Evolutionary conservation across 2,888 invertebrate genomes (phyloP).

Genomic region (Leptothorax acervorum): DNA sequence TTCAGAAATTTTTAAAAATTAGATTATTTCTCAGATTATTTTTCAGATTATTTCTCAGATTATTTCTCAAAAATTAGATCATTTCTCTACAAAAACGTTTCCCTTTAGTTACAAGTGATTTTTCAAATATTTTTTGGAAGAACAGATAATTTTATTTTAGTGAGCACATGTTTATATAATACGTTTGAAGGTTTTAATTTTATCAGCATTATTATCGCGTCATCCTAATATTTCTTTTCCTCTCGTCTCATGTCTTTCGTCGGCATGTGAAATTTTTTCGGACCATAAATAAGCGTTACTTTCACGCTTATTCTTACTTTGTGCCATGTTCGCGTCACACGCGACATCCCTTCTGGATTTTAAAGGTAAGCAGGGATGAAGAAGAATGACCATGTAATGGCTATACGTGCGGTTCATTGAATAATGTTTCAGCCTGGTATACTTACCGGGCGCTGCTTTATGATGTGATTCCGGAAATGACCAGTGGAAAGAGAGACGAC

Average conservation of each 20-base stretch:
- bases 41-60: too few relatives aligned
- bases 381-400: slow-evolving; percentile 15
- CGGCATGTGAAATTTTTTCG: slow-evolving; percentile 3
- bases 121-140: background rate
- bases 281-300: slow-evolving; percentile 37
- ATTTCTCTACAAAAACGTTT: background rate
- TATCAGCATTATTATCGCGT: background rate
- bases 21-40: background rate
- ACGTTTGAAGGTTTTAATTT: slow-evolving; percentile 8
- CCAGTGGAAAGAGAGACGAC: background rate
- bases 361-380: slow-evolving; percentile 35
- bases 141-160: background rate
- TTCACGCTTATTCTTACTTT: slow-evolving; percentile 37
- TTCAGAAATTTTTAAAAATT: background rate
- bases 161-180: background rate
- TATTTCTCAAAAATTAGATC: too few relatives aligned
- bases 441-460: slow-evolving; percentile 57
- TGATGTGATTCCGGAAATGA: slow-evolving; percentile 54
- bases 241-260: background rate
- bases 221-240: background rate
- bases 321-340: slow-evolving; percentile 30
- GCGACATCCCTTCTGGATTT: slow-evolving; percentile 33
- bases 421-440: slow-evolving; percentile 59
- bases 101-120: background rate
- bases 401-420: slow-evolving; percentile 55